phyloP scores from a whole-genome alignment of 2,888 invertebrate species.

The Apodemia zela region DNA sequence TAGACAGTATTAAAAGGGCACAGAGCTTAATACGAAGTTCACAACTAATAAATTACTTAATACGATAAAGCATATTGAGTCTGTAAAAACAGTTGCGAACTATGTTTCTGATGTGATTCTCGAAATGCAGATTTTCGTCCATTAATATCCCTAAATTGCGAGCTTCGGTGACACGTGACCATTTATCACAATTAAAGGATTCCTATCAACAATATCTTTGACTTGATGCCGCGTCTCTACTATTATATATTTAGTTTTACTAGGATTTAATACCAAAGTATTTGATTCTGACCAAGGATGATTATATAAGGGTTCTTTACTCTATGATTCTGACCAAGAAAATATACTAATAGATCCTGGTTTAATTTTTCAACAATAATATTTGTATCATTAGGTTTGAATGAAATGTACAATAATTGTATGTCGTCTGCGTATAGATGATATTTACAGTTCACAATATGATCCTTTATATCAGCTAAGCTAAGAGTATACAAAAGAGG shows the following conservation, averaged over 20 bases:
- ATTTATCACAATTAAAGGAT: neutral
- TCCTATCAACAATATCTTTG: neutral
- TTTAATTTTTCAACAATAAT: neutral
- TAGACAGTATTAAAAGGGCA: constrained; percentile 24
- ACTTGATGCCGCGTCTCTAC: neutral
- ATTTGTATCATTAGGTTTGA: too few relatives aligned
- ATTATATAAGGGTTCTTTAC: too few relatives aligned
- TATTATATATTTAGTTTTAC: too few relatives aligned
- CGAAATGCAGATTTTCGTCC: too few relatives aligned
- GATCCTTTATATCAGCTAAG: neutral
- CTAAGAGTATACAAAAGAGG: neutral
- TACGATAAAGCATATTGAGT: too few relatives aligned
- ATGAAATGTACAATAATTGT: neutral
- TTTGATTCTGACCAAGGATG: neutral
- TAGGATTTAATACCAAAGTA: too few relatives aligned
- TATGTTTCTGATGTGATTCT: too few relatives aligned
- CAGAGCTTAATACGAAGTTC: neutral
- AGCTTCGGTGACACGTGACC: neutral
- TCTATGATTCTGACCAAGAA: neutral
- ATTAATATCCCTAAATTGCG: too few relatives aligned
- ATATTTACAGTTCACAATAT: neutral
- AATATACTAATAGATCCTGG: neutral
- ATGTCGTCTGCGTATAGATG: neutral
- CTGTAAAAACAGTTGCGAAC: too few relatives aligned
- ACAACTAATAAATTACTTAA: too few relatives aligned